phyloP scores from a whole-genome alignment of 2,797 vertebrate species.

The Scyliorhinus canicula region DNA sequence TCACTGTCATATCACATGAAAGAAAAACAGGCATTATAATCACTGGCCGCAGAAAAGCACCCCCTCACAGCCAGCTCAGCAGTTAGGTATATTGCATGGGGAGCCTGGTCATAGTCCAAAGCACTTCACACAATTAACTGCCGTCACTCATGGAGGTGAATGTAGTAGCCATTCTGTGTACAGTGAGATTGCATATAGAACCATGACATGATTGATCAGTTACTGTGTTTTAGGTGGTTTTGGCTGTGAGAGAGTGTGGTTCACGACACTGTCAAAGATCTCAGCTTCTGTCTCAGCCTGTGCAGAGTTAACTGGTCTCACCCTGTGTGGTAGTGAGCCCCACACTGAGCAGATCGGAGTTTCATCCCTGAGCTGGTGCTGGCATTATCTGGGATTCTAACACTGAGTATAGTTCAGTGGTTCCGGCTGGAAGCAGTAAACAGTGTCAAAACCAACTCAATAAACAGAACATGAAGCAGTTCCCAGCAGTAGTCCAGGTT shows the following conservation, averaged over 20 bases:
- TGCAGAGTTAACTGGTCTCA: no score
- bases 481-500: neutral
- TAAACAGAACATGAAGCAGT: neutral
- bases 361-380: neutral
- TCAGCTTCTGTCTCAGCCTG: no score
- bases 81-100: neutral
- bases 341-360: no score
- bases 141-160: neutral
- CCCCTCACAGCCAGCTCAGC: no score
- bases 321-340: no score
- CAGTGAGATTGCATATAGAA: neutral
- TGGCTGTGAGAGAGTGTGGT: neutral
- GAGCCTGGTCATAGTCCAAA: neutral
- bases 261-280: no score
- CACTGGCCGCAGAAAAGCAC: slow-evolving; percentile 44
- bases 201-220: neutral
- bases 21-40: slow-evolving; percentile 22
- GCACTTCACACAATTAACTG: neutral
- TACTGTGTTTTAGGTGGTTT: neutral
- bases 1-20: slow-evolving; percentile 60
- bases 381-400: neutral
- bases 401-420: no score
- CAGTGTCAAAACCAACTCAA: no score
- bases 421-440: neutral
- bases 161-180: neutral